Evolutionary conservation across 2,113 vertebrate species (phyloP).

Genomic region (Callipepla californica): DNA sequence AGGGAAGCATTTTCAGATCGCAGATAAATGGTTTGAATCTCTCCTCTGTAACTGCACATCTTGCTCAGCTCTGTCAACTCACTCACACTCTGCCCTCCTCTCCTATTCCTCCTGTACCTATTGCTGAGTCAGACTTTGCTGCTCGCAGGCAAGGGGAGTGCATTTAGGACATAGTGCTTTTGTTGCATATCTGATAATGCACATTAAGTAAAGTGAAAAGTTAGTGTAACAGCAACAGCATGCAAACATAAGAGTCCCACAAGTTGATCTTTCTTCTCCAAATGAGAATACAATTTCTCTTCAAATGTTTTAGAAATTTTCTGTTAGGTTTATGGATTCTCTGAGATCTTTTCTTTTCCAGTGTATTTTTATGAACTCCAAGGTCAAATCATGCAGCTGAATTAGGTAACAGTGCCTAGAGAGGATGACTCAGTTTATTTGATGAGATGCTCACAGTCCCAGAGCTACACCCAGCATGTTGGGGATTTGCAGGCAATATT

Average conservation of each 20-base stretch:
- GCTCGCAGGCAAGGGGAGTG: neutral
- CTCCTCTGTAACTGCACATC: neutral
- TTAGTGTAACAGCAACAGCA: neutral
- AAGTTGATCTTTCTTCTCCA: neutral
- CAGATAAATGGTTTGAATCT: neutral
- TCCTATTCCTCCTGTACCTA: neutral
- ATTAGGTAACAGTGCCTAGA: slow-evolving; percentile 45
- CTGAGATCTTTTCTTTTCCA: neutral
- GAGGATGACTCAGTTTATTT: slow-evolving; percentile 64
- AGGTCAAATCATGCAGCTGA: slow-evolving; percentile 54
- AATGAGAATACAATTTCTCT: neutral
- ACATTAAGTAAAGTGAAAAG: neutral
- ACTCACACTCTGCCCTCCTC: neutral
- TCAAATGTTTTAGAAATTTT: neutral
- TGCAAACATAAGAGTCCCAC: neutral
- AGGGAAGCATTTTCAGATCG: neutral
- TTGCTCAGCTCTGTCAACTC: neutral
- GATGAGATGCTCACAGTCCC: neutral
- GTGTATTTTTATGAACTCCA: slow-evolving; percentile 20
- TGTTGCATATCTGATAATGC: neutral
- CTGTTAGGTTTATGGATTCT: neutral
- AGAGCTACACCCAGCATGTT: neutral
- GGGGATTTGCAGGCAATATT: slow-evolving; percentile 19
- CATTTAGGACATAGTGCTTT: neutral
- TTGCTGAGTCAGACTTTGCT: neutral